Base-by-base conservation (phyloP, 2,113 vertebrate species). In the Labrus mixtus region DNA sequence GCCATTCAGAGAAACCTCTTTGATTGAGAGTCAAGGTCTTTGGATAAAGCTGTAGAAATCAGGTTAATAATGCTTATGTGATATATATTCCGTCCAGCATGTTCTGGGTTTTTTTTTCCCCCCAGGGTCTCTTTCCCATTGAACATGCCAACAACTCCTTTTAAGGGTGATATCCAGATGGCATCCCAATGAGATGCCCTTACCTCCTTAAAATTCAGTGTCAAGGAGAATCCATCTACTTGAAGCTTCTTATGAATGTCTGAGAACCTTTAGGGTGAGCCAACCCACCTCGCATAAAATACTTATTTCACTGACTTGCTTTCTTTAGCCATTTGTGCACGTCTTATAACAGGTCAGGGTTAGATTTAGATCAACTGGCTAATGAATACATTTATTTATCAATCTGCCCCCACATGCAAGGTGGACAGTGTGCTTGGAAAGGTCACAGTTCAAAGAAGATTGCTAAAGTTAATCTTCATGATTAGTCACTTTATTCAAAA, bases 401-500 rank as follows among this genome's bases (percentile, higher is more conserved):
- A 45, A 6, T 33, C 29, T 0, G 3, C 11, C 46, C 36, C 3
- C 17, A 62, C 3, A 17, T 0, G 3, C 41, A 33, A 19, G 55
- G 13, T 1, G 2, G n/a, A 19, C 29, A 33, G 29, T 33, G 3
- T 2, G 29, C 29, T 33, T 33, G 29, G 1, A 19, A 43, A 73
- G 20, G 53, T 54, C 57, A 69, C 12, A 45, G 43, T 13, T 45
- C 15, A 45, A 45, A 45, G 8, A 73, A 73, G 5, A 48, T n/a
- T 68, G 29, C 46, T 55, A 37, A 73, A 56, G 17, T 43, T 72
- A 25, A 68, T 56, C 19, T 61, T 15, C 29, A n/a, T 8, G n/a
- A 68, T 66, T 41, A 48, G 20, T 53, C 22, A 60, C 15, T 68
- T 80, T 17, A 62, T 54, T 77, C 60, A 7, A 25, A 51, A 72